Conservation (phyloP, 2,797 vertebrate species). For the Mionectes olivaceus region DNA sequence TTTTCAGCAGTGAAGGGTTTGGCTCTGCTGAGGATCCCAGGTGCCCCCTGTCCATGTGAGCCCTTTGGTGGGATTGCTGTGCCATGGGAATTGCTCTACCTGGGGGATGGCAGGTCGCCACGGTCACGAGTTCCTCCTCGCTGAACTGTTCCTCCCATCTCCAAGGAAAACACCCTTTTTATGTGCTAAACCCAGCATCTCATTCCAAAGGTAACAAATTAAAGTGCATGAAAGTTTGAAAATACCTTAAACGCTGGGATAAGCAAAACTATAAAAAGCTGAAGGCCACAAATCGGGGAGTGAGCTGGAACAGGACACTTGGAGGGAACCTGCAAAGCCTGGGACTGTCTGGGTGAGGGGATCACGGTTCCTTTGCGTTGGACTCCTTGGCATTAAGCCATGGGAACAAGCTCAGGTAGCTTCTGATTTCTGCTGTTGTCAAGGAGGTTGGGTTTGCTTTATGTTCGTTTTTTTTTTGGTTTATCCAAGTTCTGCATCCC, state of each 20-base stretch:
- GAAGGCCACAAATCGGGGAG: conserved; percentile 37
- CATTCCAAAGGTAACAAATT: conserved; percentile 71
- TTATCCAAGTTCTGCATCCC: not conserved
- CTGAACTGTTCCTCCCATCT: conserved; percentile 35
- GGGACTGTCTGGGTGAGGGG: not conserved
- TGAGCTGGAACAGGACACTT: not conserved
- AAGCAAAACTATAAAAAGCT: conserved; percentile 66
- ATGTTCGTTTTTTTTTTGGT: not conserved
- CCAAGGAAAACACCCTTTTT: conserved; percentile 65
- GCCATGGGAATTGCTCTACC: not conserved
- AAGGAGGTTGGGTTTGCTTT: not conserved
- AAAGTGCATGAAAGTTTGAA: conserved; percentile 53
- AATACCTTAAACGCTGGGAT: conserved; percentile 69
- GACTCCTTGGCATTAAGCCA: not conserved
- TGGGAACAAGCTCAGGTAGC: not conserved
- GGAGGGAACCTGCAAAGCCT: not conserved
- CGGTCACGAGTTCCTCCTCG: conserved; percentile 26
- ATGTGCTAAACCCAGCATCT: conserved; percentile 22
- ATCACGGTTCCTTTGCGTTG: not conserved
- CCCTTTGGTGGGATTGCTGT: not conserved
- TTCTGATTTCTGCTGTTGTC: conserved; percentile 7
- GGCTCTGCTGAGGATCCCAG: not conserved
- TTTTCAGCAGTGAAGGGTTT: not conserved
- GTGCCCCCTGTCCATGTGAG: fast-evolving
- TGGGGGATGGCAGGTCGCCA: conserved; percentile 11